Conservation (phyloP, 2,113 vertebrate genomes). For the Tetrax tetrax region DNA sequence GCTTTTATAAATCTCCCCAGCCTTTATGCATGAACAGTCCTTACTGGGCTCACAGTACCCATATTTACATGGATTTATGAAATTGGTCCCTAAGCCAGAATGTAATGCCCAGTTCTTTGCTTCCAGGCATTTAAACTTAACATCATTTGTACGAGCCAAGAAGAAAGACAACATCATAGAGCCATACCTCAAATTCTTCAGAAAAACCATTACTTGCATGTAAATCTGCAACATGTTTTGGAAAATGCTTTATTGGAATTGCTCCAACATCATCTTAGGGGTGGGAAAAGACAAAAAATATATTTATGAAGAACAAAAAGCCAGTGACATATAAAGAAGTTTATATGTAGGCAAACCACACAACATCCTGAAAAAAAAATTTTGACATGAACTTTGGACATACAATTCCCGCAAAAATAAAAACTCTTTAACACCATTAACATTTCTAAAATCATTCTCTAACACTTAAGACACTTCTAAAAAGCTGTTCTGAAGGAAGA, state of each 20-base stretch:
- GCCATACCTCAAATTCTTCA: conserved; percentile 93
- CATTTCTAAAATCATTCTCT: background rate
- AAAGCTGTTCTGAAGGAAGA: background rate
- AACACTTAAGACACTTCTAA: background rate
- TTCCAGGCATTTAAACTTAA: background rate
- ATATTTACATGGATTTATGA: background rate
- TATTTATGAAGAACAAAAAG: conserved; percentile 48
- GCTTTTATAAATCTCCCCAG: background rate
- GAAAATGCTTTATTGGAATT: conserved; percentile 88
- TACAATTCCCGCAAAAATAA: background rate
- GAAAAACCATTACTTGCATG: conserved; percentile 88
- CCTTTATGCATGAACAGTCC: background rate
- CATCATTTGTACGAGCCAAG: conserved; percentile 6
- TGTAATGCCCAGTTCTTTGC: background rate
- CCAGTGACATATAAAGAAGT: background rate
- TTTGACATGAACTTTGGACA: background rate
- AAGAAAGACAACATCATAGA: conserved; percentile 48
- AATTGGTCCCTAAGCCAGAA: background rate
- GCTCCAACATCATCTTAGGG: conserved; percentile 83
- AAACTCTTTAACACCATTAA: background rate
- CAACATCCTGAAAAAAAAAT: conserved; percentile 40
- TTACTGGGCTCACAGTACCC: background rate
- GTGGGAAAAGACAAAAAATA: conserved; percentile 58
- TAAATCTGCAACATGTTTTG: conserved; percentile 90
- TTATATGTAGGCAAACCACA: conserved; percentile 19